Evolutionary conservation across 2,888 invertebrate genomes (phyloP), one percentile per base, ranked within the genome.

Genomic region (Platycheirus albimanus): DNA sequence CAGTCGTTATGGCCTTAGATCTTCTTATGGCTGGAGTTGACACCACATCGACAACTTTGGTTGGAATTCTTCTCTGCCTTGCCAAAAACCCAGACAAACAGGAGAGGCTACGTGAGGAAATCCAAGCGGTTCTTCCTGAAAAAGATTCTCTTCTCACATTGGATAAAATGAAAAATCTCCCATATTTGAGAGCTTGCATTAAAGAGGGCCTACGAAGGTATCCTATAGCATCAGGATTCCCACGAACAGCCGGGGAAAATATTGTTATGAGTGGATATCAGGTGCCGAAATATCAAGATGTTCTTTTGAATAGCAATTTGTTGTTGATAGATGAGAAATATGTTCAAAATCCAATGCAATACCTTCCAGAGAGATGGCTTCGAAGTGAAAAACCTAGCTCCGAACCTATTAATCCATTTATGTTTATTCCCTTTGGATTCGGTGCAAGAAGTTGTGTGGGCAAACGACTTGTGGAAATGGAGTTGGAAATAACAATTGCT

Each of bases 351-450:
- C 90, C 94, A 0, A 87, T 91, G 0, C 91, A 93, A 75, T 96
- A 93, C 87, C 88, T 93, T 17, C 96, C 96, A 0, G 95, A 96
- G 87, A 91, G 97, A 30, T 97, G 96, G 96, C 83, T 92, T 38
- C 92, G 92, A 17, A 43, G 47, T 30, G 67, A 56, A 2, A 30
- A 49, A n/a, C 1, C 13, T 2, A 38, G 3, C 10, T 11, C 5
- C 2, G 17, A 13, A 7, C 13, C 43, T 2, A 63, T 63, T 0
- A 54, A 85, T 72, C 84, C 86, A 5, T 87, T 87, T 64, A 45
- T 77, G 4, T 86, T 84, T 41, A 88, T 93, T 77, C 94, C 94
- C 0, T 94, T 95, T 88, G 94, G 94, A 1, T 94, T 93, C 86
- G 95, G 94, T 0, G 91, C 94, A 0, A 91, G 94, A 78, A 92